Evolutionary conservation across 2,113 vertebrate species (phyloP).

Genomic region (Condylura cristata): DNA sequence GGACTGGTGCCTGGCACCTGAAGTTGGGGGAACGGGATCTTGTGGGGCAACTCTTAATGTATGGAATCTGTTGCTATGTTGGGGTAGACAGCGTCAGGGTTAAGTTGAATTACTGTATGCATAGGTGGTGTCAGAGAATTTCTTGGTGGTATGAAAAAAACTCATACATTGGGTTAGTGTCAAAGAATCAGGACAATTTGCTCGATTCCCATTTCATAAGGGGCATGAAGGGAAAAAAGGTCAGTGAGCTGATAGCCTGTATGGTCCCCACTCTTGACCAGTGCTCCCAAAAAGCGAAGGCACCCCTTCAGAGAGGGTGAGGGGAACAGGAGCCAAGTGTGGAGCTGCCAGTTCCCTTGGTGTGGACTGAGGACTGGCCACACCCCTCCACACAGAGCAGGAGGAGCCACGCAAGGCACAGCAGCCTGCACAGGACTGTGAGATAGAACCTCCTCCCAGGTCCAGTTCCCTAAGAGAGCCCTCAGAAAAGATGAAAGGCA

Average conservation of each 20-base stretch:
- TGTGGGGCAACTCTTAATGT: background rate
- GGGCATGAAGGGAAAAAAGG: background rate
- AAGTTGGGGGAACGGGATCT: background rate
- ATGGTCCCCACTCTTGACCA: background rate
- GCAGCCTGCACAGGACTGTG: background rate
- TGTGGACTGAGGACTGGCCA: background rate
- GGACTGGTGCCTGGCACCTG: background rate
- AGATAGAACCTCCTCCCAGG: background rate
- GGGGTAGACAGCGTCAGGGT: background rate
- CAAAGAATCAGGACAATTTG: background rate
- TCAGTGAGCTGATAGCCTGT: background rate
- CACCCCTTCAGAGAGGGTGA: background rate
- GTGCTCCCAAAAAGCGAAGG: background rate
- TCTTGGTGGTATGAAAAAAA: background rate
- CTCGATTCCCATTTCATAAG: background rate
- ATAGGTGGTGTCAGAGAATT: background rate
- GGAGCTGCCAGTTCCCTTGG: background rate
- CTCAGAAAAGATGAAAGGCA: background rate
- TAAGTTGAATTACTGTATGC: background rate
- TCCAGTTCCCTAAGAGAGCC: background rate
- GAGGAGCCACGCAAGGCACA: too few relatives aligned
- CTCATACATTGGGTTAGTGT: background rate
- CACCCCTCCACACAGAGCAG: background rate
- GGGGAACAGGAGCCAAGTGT: background rate
- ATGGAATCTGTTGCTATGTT: background rate